phyloP scores from a whole-genome alignment of 2,888 invertebrate species.

The Pollenia angustigena region DNA sequence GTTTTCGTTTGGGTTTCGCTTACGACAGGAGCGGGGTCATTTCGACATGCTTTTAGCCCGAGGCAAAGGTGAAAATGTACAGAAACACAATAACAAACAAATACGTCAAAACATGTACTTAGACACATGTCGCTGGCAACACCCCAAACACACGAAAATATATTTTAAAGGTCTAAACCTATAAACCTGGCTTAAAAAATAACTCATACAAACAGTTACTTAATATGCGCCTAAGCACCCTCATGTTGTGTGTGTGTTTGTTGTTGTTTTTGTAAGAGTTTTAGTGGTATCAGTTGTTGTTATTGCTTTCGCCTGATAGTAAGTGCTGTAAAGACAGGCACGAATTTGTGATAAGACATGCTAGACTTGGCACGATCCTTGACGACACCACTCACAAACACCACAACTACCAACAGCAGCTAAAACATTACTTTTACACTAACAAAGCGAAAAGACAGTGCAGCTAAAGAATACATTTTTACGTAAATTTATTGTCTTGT shows the following conservation, averaged over 20 bases:
- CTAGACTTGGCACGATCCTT: conserved; percentile 72
- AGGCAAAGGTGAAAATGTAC: conserved; percentile 68
- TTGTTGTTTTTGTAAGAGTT: conserved; percentile 15
- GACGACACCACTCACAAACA: conserved; percentile 70
- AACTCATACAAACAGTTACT: conserved; percentile 62
- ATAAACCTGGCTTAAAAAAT: conserved; percentile 60
- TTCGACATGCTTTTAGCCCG: conserved; percentile 51
- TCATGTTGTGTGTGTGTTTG: conserved; percentile 35
- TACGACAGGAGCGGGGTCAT: conserved; percentile 67
- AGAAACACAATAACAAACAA: conserved; percentile 57
- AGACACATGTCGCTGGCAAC: conserved; percentile 73
- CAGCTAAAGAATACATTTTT: conserved; percentile 35
- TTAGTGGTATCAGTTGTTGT: conserved; percentile 38
- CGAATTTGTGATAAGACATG: conserved; percentile 72
- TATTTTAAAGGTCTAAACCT: conserved; percentile 47
- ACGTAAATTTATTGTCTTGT: not conserved
- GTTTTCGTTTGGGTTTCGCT: conserved; percentile 19
- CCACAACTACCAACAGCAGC: conserved; percentile 28
- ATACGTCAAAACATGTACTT: conserved; percentile 73
- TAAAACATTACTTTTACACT: conserved; percentile 12
- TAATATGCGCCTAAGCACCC: conserved; percentile 71
- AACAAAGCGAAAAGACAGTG: conserved; percentile 4
- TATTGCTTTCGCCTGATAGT: conserved; percentile 45
- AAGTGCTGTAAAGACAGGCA: conserved; percentile 65
- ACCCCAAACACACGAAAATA: conserved; percentile 66